Base-by-base conservation (phyloP, 2,113 vertebrate species). In the Grammatotria lemairii region DNA sequence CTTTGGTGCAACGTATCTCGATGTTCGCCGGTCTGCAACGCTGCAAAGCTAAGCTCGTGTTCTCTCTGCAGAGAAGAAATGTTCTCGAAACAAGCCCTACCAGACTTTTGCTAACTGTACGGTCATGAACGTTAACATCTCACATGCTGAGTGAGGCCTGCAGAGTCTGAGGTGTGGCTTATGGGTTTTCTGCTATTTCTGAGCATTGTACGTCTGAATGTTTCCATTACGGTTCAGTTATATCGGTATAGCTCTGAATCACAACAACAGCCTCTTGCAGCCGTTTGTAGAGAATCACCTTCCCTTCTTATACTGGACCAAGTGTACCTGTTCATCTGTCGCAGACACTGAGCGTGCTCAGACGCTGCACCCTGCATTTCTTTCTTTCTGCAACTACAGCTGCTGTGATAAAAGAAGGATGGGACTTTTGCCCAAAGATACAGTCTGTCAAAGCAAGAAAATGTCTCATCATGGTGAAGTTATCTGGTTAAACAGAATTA, bases 401-500 rank as follows among this genome's bases (percentile, higher is more conserved):
- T 75, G 21, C 21, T 10, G 5, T 73, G 40, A 45, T 17, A 75
- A 75, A 13, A 1, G 0, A 26, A 73, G 38, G 6, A 28, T 75
- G 14, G 23, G 14, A 75, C 68, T 73, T 75, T 26, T 75, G 6
- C 42, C 9, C 14, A 26, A 75, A 47, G 42, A 75, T 0, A 28
- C 4, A 47, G 6, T 75, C 45, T 75, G 42, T 31, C 70, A 75
- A 75, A 75, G 6, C 42, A 75, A 49, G 42, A 49, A 49, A 11
- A 75, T 31, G 26, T 49, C 23, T 31, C 16, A 75, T 75, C 42
- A 12, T 12, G 23, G 2, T 49, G 5, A 75, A 17, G 70, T 31
- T 75, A 75, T 31, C 42, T 31, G 70, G 23, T 28, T 49, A 19
- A 31, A 75, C 42, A 47, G 70, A 75, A 75, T 75, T 47, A 28